Evolutionary conservation across 2,888 invertebrate species (phyloP), one percentile per base, ranked within the genome.

Genomic region (Pyrgus malvae): DNA sequence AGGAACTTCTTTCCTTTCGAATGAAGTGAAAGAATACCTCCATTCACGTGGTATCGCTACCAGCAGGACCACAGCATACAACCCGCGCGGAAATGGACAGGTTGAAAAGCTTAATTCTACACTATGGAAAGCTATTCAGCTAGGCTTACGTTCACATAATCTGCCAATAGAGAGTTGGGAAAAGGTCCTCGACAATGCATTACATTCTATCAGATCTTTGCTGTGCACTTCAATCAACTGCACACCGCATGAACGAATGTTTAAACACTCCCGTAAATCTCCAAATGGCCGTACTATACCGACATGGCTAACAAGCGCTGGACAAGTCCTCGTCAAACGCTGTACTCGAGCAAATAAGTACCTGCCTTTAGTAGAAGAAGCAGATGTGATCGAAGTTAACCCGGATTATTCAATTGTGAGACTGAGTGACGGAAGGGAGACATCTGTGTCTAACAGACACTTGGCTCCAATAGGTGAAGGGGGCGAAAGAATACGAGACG

Each of bases 181-280:
- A 25, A 21, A 48, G 33, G 51, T 49, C 8, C 27, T 61, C 12
- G 25, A 55, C 6, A 4, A 17, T n/a, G 42, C 57, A 3, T 45
- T 59, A 16, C 57, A 61, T 48, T 45, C 59, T 2, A 59, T 59
- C 8, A 44, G 61, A n/a, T 61, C 55, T 3, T 31, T 59, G 7
- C 29, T 58, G 5, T 61, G 57, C 23, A 59, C 54, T 1, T 3
- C 46, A 3, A 61, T 38, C 9, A 53, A 57, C 17, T 19, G 3
- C 8, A 58, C 61, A 40, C 58, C 53, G 5, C 55, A 61, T 29
- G 58, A 58, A 48, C n/a, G 55, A 29, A 27, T 60, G 38, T 56
- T 56, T 31, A 23, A n/a, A 11, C 42, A 56, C 21, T 17, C 51
- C 2, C 48, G 57, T 1, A 48, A 51, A 9, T 46, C 56, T 1